These are phyloP conservation scores for Andrena hattorfiana DNA, from an alignment of 2,888 invertebrate genomes.

Conservation along the genomic window DNA sequence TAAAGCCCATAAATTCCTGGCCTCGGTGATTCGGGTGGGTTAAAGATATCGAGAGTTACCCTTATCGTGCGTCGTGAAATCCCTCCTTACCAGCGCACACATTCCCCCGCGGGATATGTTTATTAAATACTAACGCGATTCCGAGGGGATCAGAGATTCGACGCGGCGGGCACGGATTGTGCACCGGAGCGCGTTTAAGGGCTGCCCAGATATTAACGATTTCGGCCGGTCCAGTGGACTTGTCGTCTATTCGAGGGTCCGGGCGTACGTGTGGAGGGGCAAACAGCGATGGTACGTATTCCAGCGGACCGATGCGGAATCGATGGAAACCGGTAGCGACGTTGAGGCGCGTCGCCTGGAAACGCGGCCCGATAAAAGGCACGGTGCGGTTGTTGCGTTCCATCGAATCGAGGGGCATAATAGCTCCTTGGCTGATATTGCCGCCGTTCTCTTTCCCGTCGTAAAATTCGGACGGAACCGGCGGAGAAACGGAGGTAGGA, in stretches of 20 bases:
- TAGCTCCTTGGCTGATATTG: constrained; percentile 10
- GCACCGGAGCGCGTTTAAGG: not conserved
- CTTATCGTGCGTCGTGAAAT: constrained; percentile 7
- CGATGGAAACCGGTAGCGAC: too few relatives aligned
- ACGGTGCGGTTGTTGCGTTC: not conserved
- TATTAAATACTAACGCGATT: constrained; percentile 36
- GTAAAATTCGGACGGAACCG: not conserved
- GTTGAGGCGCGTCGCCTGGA: not conserved
- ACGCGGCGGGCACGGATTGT: not conserved
- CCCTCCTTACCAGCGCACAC: not conserved
- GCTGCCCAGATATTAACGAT: constrained; percentile 8
- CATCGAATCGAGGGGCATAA: not conserved
- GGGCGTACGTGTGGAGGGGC: not conserved
- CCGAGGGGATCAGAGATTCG: not conserved
- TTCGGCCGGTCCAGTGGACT: not conserved
- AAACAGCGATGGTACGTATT: too few relatives aligned
- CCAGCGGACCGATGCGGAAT: too few relatives aligned
- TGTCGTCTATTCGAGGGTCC: not conserved
- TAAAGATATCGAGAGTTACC: constrained; percentile 27
- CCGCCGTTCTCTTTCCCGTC: not conserved
- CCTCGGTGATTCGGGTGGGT: constrained; percentile 1
- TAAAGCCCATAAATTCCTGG: constrained; percentile 9
- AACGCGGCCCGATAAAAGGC: not conserved
- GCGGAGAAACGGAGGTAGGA: not conserved
- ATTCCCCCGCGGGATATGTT: constrained; percentile 19